Percentiles rank a stretch among this genome's conserved stretches.
These are phyloP conservation scores for Cheumatopsyche charites DNA, from an alignment of 1,140 invertebrate genomes.

Conservation along the genomic window DNA sequence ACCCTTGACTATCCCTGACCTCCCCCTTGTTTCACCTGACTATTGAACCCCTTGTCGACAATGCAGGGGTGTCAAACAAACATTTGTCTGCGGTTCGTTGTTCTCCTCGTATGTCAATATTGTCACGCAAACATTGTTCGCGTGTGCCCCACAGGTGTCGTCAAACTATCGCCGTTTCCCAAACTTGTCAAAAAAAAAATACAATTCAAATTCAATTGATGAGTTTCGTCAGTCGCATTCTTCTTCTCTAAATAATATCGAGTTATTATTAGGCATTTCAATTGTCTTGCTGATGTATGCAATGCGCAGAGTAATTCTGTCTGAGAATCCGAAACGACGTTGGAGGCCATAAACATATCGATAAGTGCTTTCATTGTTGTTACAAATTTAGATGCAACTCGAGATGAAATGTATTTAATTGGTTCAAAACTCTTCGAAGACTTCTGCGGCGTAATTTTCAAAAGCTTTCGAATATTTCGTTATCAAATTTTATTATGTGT, in stretches of 20 bases:
- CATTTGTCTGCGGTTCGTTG: slow-evolving; percentile 42
- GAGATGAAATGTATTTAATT: not conserved
- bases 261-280: not conserved
- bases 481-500: too few relatives aligned
- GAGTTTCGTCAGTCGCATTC: too few relatives aligned
- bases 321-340: slow-evolving; percentile 30
- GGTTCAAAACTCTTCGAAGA: not conserved
- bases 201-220: too few relatives aligned
- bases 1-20: too few relatives aligned
- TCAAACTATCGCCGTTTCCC: not conserved
- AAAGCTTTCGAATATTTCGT: too few relatives aligned
- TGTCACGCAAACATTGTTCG: slow-evolving; percentile 25
- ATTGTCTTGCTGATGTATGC: slow-evolving; percentile 5
- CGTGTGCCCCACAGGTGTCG: slow-evolving; percentile 5
- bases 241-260: too few relatives aligned
- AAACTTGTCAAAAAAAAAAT: slow-evolving; percentile 1
- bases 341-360: slow-evolving; percentile 41
- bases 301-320: slow-evolving; percentile 27
- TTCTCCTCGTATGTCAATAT: slow-evolving; percentile 26
- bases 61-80: slow-evolving; percentile 36
- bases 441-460: not conserved
- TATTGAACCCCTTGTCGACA: not conserved
- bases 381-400: not conserved
- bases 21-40: too few relatives aligned
- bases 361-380: slow-evolving; percentile 24